Evolutionary conservation across 2,113 vertebrate species (phyloP).

Genomic region (Macrotis lagotis): DNA sequence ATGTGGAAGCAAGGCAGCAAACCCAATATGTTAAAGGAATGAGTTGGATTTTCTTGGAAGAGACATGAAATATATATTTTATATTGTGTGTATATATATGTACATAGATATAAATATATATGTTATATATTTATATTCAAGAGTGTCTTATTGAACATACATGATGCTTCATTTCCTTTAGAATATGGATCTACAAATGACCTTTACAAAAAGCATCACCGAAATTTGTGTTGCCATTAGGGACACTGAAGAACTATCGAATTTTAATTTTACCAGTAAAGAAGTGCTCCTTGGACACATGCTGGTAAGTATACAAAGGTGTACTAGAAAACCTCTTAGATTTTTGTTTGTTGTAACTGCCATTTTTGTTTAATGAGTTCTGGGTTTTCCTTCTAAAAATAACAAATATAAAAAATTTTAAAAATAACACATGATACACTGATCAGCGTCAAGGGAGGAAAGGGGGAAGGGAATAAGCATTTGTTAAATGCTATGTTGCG

Average conservation of each 20-base stretch:
- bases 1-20: background rate
- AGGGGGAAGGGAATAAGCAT: background rate
- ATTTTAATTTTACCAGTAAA: slow-evolving; percentile 69
- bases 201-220: slow-evolving; percentile 71
- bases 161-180: slow-evolving; percentile 44
- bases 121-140: no score
- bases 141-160: background rate
- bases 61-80: background rate
- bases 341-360: background rate
- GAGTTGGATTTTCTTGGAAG: background rate
- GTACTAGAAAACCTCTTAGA: background rate
- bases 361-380: background rate
- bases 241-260: slow-evolving; percentile 45
- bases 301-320: slow-evolving; percentile 62
- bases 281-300: slow-evolving; percentile 64
- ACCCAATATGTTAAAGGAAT: background rate
- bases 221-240: slow-evolving; percentile 71
- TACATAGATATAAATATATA: no score
- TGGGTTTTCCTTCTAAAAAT: background rate
- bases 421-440: no score
- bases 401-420: background rate
- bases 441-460: background rate
- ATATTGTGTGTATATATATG: no score
- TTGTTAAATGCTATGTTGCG: no score
- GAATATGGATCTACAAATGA: slow-evolving; percentile 77